A percentile compares a stretch with the other conserved stretches of the same genome.
phyloP scores from a whole-genome alignment of 2,113 vertebrate species.

The Jacana jacana region DNA sequence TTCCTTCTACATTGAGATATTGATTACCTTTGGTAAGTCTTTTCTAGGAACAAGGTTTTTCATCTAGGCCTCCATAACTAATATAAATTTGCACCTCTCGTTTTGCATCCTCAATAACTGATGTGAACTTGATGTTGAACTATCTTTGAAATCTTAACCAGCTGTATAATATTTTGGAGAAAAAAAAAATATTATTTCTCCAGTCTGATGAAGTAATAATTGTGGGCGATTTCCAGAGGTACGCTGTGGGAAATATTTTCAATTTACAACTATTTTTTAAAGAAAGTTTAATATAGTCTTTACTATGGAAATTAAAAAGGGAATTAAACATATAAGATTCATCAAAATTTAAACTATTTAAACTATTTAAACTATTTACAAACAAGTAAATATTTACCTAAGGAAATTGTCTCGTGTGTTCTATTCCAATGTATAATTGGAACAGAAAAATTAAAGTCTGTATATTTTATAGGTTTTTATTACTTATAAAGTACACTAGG shows the following conservation, averaged over 20 bases:
- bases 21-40: neutral
- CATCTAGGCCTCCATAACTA: neutral
- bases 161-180: neutral
- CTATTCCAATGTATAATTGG: neutral
- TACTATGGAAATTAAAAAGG: neutral
- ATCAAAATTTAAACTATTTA: slow-evolving; percentile 12
- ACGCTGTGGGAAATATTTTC: neutral
- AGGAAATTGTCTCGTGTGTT: neutral
- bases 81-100: neutral
- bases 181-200: neutral
- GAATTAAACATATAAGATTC: neutral
- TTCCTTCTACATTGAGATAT: neutral
- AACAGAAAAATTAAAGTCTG: neutral
- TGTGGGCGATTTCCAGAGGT: neutral
- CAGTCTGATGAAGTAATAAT: neutral
- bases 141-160: neutral
- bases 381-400: neutral
- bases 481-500: neutral
- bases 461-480: neutral
- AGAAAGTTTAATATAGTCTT: neutral
- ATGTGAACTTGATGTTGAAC: neutral
- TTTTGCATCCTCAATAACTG: neutral
- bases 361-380: neutral
- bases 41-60: neutral
- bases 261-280: neutral